Conservation (phyloP, 2,888 invertebrate species). For the Muscina levida region DNA sequence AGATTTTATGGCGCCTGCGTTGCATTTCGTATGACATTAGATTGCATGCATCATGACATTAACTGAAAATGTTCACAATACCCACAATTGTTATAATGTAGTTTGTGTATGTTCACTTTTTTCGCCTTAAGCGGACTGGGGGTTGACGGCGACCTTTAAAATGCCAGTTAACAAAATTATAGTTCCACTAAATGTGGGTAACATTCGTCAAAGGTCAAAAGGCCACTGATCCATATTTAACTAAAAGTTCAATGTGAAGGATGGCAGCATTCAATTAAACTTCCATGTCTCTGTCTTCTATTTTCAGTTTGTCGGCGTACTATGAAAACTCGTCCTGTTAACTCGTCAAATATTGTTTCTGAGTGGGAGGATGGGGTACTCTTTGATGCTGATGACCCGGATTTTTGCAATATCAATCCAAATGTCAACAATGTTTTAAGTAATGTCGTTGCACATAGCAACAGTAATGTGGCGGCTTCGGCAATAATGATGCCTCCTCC, state of each 20-base stretch:
- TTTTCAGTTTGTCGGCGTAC: constrained; percentile 56
- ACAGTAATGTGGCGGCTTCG: constrained; percentile 11
- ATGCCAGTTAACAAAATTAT: too few species aligned
- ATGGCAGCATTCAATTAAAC: constrained; percentile 2
- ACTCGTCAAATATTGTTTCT: constrained; percentile 72
- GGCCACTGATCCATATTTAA: constrained; percentile 15
- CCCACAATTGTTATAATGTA: background rate
- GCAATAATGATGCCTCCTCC: constrained; percentile 45
- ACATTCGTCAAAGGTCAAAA: constrained; percentile 27
- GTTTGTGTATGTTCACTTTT: background rate
- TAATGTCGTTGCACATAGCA: constrained; percentile 43
- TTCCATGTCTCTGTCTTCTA: background rate
- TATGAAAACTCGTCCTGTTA: constrained; percentile 75
- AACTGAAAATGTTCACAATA: background rate
- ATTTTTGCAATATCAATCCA: constrained; percentile 75
- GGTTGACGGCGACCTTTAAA: constrained; percentile 20
- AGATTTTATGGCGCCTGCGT: constrained; percentile 47
- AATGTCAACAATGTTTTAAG: constrained; percentile 70
- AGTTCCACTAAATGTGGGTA: background rate
- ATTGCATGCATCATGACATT: background rate
- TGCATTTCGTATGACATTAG: constrained; percentile 37
- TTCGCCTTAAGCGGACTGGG: background rate
- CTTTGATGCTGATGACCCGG: constrained; percentile 79
- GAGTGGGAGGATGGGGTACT: constrained; percentile 79
- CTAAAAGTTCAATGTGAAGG: background rate